Conservation (phyloP, 2,113 vertebrate species). For the Alectura lathami region DNA sequence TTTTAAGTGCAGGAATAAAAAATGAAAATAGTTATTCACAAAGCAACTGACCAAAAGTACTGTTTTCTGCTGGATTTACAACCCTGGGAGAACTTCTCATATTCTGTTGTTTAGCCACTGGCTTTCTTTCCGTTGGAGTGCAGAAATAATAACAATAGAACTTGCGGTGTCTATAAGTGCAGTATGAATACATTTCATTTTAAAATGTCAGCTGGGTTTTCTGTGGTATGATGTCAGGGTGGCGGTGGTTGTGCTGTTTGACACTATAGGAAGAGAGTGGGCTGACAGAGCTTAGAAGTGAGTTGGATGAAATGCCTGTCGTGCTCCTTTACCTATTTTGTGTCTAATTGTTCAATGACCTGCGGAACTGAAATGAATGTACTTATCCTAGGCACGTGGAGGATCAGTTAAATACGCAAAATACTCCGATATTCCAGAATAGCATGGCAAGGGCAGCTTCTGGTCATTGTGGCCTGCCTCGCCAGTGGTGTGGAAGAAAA, state of each 20-base stretch:
- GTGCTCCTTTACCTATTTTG: not conserved
- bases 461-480: not conserved
- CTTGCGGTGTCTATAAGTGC: not conserved
- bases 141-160: not conserved
- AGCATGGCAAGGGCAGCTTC: not conserved
- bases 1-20: not conserved
- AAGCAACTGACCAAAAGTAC: not conserved
- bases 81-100: not conserved
- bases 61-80: not conserved
- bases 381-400: not conserved
- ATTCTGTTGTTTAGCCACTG: not conserved
- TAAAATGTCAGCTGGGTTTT: not conserved
- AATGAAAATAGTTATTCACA: not conserved
- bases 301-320: not conserved
- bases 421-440: not conserved
- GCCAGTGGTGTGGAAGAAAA: not conserved
- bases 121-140: not conserved
- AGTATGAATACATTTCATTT: not conserved
- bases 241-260: not conserved
- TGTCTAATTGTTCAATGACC: not conserved
- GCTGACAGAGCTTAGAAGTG: not conserved
- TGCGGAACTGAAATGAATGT: not conserved
- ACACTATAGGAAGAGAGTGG: not conserved
- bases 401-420: not conserved
- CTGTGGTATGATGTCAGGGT: not conserved